Evolutionary conservation across 1,140 invertebrate species (phyloP).

Genomic region (Bradysia coprophila): DNA sequence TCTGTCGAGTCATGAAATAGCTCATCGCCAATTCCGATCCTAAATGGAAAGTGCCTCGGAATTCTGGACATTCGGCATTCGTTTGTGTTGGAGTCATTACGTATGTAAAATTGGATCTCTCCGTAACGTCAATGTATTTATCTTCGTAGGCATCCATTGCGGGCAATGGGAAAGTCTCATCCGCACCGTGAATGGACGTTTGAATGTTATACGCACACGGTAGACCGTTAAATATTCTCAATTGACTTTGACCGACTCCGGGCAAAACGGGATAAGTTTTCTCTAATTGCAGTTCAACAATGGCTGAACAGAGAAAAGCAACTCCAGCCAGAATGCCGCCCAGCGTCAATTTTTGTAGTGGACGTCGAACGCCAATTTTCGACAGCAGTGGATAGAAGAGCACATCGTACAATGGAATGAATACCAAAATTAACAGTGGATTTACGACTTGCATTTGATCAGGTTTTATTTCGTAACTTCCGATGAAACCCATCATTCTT

Average conservation of each 20-base stretch:
- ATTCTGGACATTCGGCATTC: conserved; percentile 12
- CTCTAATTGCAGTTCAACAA: conserved; percentile 47
- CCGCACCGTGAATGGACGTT: conserved; percentile 6
- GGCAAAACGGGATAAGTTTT: conserved; percentile 39
- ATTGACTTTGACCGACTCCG: conserved; percentile 28
- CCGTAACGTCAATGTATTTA: conserved; percentile 10
- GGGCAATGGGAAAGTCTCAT: conserved; percentile 11
- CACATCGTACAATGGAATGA: conserved; percentile 57
- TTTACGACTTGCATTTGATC: conserved; percentile 62
- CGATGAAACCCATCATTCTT: conserved; percentile 44
- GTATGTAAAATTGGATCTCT: conserved; percentile 7
- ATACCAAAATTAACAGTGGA: conserved; percentile 45
- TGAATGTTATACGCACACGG: conserved; percentile 17
- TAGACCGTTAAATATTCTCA: conserved; percentile 44
- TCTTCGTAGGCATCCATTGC: conserved; percentile 14
- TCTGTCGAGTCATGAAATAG: conserved; percentile 15
- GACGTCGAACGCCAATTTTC: conserved; percentile 11
- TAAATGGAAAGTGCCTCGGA: conserved; percentile 10
- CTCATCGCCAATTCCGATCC: conserved; percentile 16
- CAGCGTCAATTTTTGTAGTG: conserved; percentile 37
- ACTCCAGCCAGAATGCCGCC: conserved; percentile 45
- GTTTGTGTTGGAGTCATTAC: conserved; percentile 7
- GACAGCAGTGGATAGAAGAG: conserved; percentile 14
- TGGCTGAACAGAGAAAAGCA: conserved; percentile 45
- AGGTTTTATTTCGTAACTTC: conserved; percentile 35